phyloP scores from a whole-genome alignment of 1,140 invertebrate genomes.

The Mamestra configurata region DNA sequence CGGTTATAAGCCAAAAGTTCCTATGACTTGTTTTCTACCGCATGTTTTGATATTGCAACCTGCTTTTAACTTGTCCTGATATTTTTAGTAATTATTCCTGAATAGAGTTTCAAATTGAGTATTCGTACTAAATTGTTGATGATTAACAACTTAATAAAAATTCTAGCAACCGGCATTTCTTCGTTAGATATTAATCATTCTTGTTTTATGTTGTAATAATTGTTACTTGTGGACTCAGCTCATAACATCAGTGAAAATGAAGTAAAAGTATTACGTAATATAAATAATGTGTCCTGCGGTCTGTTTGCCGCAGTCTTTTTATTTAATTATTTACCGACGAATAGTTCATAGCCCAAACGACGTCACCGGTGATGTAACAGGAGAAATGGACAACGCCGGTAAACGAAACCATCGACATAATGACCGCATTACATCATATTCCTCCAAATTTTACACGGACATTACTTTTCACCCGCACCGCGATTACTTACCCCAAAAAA shows the following conservation, averaged over 20 bases:
- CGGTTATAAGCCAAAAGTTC: background rate
- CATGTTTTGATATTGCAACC: background rate
- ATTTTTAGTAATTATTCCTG: background rate
- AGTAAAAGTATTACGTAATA: slow-evolving; percentile 51
- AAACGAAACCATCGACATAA: slow-evolving; percentile 26
- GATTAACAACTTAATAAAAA: slow-evolving; percentile 3
- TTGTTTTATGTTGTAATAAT: background rate
- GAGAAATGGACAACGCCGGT: slow-evolving; percentile 52
- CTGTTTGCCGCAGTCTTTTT: slow-evolving; percentile 37
- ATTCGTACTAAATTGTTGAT: background rate
- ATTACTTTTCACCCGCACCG: slow-evolving; percentile 7
- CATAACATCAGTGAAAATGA: background rate
- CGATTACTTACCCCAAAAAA: slow-evolving; percentile 10
- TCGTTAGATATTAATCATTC: background rate
- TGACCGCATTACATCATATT: slow-evolving; percentile 32
- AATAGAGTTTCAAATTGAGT: background rate
- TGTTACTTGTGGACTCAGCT: background rate
- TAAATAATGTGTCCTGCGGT: slow-evolving; percentile 33
- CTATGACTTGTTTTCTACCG: background rate
- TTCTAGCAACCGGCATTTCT: slow-evolving; percentile 15
- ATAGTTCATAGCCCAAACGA: slow-evolving; percentile 29
- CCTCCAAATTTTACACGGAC: background rate
- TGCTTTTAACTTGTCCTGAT: background rate
- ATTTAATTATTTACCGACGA: slow-evolving; percentile 26
- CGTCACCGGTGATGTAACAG: slow-evolving; percentile 74